These are phyloP conservation scores for Dendrolimus houi DNA, from an alignment of 2,888 invertebrate species.

Conservation along the genomic window DNA sequence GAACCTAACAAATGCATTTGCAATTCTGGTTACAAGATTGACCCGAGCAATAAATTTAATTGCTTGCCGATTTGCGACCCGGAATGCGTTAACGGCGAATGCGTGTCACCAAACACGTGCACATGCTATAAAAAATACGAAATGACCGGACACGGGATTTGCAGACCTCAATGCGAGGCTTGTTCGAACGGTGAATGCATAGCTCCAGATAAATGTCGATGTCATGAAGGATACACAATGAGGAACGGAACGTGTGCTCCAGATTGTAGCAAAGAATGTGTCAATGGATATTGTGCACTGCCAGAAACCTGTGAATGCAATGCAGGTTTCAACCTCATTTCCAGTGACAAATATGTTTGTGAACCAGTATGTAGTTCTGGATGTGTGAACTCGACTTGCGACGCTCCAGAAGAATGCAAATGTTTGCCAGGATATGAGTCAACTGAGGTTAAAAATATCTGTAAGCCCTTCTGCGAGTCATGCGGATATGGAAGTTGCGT, in stretches of 20 bases:
- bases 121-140: constrained; percentile 23
- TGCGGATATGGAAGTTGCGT: constrained; percentile 31
- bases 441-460: constrained; percentile 1
- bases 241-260: constrained; percentile 16
- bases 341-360: constrained; percentile 10
- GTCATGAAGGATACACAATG: constrained; percentile 17
- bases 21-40: constrained; percentile 15
- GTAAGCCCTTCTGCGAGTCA: constrained; percentile 12
- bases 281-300: constrained; percentile 34
- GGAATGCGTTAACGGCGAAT: constrained; percentile 27
- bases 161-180: constrained; percentile 30
- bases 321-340: constrained; percentile 28
- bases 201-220: constrained; percentile 19
- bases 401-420: constrained; percentile 50
- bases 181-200: constrained; percentile 32
- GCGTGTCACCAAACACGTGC: constrained; percentile 28
- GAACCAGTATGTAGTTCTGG: constrained; percentile 12
- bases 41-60: constrained; percentile 10
- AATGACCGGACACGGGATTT: constrained; percentile 16
- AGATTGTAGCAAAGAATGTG: constrained; percentile 17
- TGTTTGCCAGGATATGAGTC: constrained; percentile 48
- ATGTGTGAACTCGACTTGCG: constrained; percentile 21
- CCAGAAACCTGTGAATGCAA: constrained; percentile 64
- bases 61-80: constrained; percentile 25
- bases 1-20: constrained; percentile 23